phyloP scores from a whole-genome alignment of 2,797 vertebrate species.

The Typhlichthys eigenmanni region DNA sequence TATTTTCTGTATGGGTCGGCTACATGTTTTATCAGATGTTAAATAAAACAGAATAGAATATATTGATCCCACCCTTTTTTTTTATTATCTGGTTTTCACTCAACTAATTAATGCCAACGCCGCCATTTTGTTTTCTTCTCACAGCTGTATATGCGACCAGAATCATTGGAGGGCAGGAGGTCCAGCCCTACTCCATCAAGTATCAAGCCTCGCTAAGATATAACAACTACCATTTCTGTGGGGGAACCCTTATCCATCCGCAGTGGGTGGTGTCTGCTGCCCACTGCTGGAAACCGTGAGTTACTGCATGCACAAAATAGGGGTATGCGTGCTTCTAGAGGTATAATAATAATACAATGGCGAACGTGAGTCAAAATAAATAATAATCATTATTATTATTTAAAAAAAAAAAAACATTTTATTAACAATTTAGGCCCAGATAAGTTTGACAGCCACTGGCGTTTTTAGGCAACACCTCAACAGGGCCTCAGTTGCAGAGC shows the following conservation, averaged over 20 bases:
- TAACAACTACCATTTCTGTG: constrained; percentile 57
- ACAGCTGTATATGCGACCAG: constrained; percentile 54
- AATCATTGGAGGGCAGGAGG: constrained; percentile 65
- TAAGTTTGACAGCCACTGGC: too few species aligned
- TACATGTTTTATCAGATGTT: too few species aligned
- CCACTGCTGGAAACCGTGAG: constrained; percentile 69
- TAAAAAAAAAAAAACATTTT: too few species aligned
- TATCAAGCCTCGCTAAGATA: constrained; percentile 65
- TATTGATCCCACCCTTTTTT: neutral
- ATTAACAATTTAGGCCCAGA: too few species aligned
- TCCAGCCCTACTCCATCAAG: constrained; percentile 56
- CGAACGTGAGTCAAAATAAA: too few species aligned
- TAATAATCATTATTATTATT: too few species aligned
- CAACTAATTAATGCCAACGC: neutral
- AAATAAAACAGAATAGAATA: neutral
- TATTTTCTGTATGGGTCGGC: too few species aligned
- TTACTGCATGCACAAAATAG: constrained; percentile 35
- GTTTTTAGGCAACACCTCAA: too few species aligned
- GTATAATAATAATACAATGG: too few species aligned
- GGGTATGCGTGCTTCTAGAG: too few species aligned
- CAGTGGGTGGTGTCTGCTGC: constrained; percentile 67
- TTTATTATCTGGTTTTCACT: neutral
- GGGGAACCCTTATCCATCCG: constrained; percentile 54
- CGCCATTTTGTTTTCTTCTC: neutral
- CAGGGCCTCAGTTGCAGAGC: too few species aligned